Evolutionary conservation across 2,888 invertebrate genomes (phyloP), one percentile per base, ranked within the genome.

Genomic region (Eulithis prunata): DNA sequence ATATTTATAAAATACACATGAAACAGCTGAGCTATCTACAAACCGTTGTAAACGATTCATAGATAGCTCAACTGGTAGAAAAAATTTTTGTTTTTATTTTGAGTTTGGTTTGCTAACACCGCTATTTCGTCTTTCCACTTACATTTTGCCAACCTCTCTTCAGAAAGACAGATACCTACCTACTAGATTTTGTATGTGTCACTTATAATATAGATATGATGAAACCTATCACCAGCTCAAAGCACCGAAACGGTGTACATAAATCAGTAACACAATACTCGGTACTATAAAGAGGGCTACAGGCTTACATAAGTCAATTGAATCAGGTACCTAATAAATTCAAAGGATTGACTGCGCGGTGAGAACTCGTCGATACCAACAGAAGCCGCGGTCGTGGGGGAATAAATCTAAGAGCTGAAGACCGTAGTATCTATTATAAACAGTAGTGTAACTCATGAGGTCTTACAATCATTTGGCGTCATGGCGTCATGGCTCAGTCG

Each of bases 181-280:
- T 21, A 21, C 41, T 41, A 41, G 41, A 41, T 3, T 3, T 41
- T 49, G 36, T 36, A 13, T 36, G 8, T 21, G 21, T 21, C 21
- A 7, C 12, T 49, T 21, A 41, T 32, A 21, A 21, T 21, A 6
- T 46, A 43, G 53, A 52, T 59, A 52, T 59, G 52, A 59, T 11
- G 28, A 13, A 10, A 45, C 52, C 68, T 61, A 68, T 58, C 65
- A 65, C 7, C 54, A 14, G 41, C 57, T 64, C 49, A 62, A 64
- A 68, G 57, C 46, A 59, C 54, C 62, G 58, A 70, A 66, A 62
- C 57, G 46, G 21, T 51, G 52, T 32, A 47, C 78, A 87, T 89
- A 89, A 89, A 89, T 90, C 85, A 88, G 80, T 85, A 79, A 85
- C 82, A 90, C 89, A 90, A 87, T 87, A 82, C 81, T 83, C 82